Conservation (phyloP, 2,888 invertebrate genomes). For the Cantharis flavilabris region DNA sequence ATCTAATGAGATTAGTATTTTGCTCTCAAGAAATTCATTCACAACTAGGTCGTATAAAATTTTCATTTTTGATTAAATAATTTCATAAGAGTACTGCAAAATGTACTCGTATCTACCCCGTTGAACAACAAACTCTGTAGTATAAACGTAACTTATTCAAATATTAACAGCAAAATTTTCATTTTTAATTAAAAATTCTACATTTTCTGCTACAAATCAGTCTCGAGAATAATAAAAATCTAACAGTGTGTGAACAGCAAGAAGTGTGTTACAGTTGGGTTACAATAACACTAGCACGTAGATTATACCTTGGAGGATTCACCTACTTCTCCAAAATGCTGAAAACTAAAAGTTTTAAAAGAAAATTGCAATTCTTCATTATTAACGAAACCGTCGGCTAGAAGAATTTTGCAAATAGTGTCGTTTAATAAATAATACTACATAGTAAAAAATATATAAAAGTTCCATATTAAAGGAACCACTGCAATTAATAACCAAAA, state of each 20-base stretch:
- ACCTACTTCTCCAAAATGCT: too few species aligned
- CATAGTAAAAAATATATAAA: too few species aligned
- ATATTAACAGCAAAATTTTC: not conserved
- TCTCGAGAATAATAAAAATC: not conserved
- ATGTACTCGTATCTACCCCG: not conserved
- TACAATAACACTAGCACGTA: too few species aligned
- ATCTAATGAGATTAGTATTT: conserved; percentile 12
- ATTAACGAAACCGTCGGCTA: too few species aligned
- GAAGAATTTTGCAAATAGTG: too few species aligned
- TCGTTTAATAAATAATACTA: too few species aligned
- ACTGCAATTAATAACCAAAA: too few species aligned
- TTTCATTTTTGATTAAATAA: not conserved
- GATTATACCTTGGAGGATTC: too few species aligned
- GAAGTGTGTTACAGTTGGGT: too few species aligned
- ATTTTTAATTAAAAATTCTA: not conserved
- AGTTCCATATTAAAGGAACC: too few species aligned
- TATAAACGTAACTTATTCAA: not conserved
- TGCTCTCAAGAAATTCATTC: conserved; percentile 2
- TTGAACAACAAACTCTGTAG: not conserved
- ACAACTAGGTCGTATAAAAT: not conserved
- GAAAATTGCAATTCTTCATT: too few species aligned
- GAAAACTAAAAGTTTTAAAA: too few species aligned
- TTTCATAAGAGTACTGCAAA: not conserved
- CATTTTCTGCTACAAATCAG: not conserved
- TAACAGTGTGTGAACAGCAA: not conserved